Conservation (phyloP, 2,797 vertebrate genomes). For the Danio jaintianensis region DNA sequence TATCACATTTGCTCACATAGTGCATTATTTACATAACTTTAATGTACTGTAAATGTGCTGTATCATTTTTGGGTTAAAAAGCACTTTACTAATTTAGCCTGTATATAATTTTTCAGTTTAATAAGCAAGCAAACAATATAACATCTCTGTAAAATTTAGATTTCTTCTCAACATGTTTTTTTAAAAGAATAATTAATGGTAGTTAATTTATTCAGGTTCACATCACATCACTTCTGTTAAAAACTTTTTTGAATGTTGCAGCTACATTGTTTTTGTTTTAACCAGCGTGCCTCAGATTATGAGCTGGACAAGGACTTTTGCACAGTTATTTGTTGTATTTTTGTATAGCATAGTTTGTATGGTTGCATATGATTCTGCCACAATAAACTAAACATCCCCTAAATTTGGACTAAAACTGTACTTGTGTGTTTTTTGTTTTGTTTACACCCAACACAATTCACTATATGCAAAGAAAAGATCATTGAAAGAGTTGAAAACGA, state of each 20-base stretch:
- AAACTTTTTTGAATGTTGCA: neutral
- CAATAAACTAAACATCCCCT: conserved; percentile 1
- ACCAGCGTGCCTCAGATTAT: neutral
- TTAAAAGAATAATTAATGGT: neutral
- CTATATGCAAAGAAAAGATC: neutral
- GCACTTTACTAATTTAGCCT: conserved; percentile 1
- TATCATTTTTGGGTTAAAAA: neutral
- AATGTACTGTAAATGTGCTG: neutral
- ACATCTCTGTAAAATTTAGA: neutral
- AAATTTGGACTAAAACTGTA: neutral
- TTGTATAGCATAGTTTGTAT: conserved; percentile 18
- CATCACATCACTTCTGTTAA: neutral
- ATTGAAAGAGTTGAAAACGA: neutral
- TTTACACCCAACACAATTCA: neutral
- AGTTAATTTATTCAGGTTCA: neutral
- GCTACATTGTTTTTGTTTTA: neutral
- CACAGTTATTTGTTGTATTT: neutral
- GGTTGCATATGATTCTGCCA: conserved; percentile 12
- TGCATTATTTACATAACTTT: neutral
- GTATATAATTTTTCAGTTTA: neutral
- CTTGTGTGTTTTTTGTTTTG: neutral
- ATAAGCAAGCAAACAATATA: neutral
- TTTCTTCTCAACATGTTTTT: neutral
- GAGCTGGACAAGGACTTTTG: neutral
- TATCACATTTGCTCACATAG: neutral